Evolutionary conservation across 2,113 vertebrate genomes (phyloP).

Genomic region (Gambusia holbrooki): DNA sequence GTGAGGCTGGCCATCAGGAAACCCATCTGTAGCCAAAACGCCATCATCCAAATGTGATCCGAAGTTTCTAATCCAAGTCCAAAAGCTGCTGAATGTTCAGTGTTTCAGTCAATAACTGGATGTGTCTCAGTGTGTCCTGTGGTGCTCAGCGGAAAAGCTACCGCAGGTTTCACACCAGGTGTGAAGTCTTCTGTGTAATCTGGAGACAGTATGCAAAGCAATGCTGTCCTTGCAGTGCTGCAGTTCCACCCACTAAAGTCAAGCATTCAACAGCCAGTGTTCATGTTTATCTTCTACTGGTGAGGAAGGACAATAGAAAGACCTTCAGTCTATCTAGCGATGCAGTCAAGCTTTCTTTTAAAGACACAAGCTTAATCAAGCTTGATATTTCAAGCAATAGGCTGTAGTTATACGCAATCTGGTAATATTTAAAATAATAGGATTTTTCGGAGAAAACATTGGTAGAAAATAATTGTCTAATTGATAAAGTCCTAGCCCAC

Average conservation of each 20-base stretch:
- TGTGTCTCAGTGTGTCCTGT: background rate
- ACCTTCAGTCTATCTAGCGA: background rate
- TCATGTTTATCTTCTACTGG: background rate
- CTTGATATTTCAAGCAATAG: background rate
- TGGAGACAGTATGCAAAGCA: constrained; percentile 64
- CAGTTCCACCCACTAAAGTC: constrained; percentile 24
- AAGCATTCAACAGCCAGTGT: background rate
- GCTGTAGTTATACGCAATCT: no score
- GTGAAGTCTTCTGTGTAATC: constrained; percentile 49
- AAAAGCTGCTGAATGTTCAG: background rate
- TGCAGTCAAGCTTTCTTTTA: background rate
- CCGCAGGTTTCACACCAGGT: constrained; percentile 10
- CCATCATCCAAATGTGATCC: constrained; percentile 34
- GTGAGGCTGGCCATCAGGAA: constrained; percentile 28
- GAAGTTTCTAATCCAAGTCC: background rate
- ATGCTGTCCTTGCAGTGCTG: background rate
- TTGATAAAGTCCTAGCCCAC: background rate
- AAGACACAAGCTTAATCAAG: background rate
- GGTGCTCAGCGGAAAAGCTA: constrained; percentile 13
- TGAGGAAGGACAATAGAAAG: background rate
- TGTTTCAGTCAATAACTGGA: background rate
- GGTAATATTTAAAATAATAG: no score
- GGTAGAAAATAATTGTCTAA: background rate
- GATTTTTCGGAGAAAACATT: no score
- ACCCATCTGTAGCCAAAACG: constrained; percentile 16